phyloP scores from a whole-genome alignment of 2,888 invertebrate species.

The Drosophila leonis region DNA sequence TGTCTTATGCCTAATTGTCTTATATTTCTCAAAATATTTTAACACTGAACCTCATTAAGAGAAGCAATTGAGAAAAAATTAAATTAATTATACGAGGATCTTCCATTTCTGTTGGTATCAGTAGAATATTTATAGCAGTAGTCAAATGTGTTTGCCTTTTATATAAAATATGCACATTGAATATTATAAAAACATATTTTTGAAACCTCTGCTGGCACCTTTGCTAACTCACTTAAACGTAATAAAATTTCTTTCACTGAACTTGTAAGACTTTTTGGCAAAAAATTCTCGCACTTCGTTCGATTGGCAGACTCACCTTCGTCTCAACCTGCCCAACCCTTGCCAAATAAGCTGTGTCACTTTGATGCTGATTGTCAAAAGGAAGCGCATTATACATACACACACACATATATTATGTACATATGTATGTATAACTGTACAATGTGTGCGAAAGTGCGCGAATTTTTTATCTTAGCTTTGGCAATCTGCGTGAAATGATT shows the following conservation, averaged over 20 bases:
- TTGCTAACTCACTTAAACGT: conserved; percentile 19
- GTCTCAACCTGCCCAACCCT: neutral
- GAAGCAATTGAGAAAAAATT: too few species aligned
- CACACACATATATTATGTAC: neutral
- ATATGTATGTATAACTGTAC: conserved; percentile 20
- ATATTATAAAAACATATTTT: neutral
- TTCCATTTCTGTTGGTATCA: too few species aligned
- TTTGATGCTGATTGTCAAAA: conserved; percentile 69
- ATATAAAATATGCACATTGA: neutral
- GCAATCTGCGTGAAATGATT: conserved; percentile 81
- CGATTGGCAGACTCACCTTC: conserved; percentile 29
- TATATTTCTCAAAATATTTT: too few species aligned
- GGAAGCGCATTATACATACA: conserved; percentile 26
- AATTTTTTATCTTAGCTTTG: conserved; percentile 68
- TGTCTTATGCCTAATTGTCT: too few species aligned
- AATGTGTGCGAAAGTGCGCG: conserved; percentile 45
- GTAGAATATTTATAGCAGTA: too few species aligned
- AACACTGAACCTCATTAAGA: too few species aligned
- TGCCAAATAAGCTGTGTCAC: conserved; percentile 41
- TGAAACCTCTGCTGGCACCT: neutral
- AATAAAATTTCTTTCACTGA: conserved; percentile 37
- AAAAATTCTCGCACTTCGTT: conserved; percentile 33
- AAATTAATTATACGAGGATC: too few species aligned
- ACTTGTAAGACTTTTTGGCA: conserved; percentile 27
- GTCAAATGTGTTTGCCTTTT: neutral